Conservation (phyloP, 2,113 vertebrate species). For the Notothenia coriiceps region DNA sequence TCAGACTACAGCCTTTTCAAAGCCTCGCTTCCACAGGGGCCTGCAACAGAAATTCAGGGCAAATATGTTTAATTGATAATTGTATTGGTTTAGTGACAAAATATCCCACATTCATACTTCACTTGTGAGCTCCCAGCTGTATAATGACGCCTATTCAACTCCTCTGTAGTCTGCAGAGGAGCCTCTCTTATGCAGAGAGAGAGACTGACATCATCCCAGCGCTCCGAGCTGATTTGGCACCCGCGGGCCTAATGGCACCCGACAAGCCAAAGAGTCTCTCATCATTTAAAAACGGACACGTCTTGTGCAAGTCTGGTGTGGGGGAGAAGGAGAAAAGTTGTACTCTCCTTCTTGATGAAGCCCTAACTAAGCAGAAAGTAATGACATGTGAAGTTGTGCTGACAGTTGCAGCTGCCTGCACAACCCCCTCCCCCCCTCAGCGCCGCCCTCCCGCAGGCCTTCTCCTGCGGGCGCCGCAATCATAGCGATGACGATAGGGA, state of each 20-base stretch:
- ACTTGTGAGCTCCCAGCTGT: constrained; percentile 37
- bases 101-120: constrained; percentile 7
- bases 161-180: constrained; percentile 35
- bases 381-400: constrained; percentile 88
- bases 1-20: neutral
- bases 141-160: constrained; percentile 44
- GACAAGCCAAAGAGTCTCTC: constrained; percentile 74
- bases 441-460: constrained; percentile 69
- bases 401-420: constrained; percentile 83
- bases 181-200: constrained; percentile 63
- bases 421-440: neutral
- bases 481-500: constrained; percentile 59
- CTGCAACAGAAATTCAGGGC: constrained; percentile 42
- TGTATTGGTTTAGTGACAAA: constrained; percentile 49
- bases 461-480: constrained; percentile 70
- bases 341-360: constrained; percentile 81
- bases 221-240: constrained; percentile 72
- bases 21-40: constrained; percentile 14
- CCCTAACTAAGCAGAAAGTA: constrained; percentile 86
- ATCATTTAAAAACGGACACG: constrained; percentile 70
- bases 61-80: constrained; percentile 64
- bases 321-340: constrained; percentile 62
- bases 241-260: constrained; percentile 76
- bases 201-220: constrained; percentile 57
- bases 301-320: constrained; percentile 51